Conservation (phyloP, 2,113 vertebrate genomes). For the Passer domesticus region DNA sequence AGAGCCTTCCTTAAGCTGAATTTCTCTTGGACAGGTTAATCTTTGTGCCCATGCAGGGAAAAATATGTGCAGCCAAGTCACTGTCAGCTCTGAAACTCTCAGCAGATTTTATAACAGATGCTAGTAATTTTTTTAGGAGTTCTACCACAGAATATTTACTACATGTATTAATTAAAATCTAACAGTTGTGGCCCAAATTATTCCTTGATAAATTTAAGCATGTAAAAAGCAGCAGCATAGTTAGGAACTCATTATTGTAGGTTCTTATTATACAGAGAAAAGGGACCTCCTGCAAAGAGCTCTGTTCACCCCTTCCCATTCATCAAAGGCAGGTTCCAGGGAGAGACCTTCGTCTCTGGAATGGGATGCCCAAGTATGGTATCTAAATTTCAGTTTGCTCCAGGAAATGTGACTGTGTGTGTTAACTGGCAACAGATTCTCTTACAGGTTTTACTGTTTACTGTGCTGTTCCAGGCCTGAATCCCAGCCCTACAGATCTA, state of each 20-base stretch:
- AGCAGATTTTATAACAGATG: slow-evolving; percentile 32
- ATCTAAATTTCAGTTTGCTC: not conserved
- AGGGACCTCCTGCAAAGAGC: not conserved
- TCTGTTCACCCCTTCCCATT: not conserved
- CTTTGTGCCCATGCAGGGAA: not conserved
- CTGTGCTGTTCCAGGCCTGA: not conserved
- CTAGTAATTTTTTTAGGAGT: not conserved
- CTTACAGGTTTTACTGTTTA: not conserved
- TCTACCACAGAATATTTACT: slow-evolving; percentile 43
- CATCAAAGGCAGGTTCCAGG: not conserved
- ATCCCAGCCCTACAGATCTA: not conserved
- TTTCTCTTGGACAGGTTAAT: not conserved
- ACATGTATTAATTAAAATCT: slow-evolving; percentile 39
- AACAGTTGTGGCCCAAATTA: not conserved
- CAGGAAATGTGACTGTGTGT: not conserved
- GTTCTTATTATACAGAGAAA: not conserved
- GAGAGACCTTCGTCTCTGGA: not conserved
- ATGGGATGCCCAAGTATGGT: not conserved
- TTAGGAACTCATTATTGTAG: not conserved
- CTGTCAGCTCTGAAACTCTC: not conserved
- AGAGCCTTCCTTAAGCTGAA: not conserved
- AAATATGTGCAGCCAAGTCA: not conserved
- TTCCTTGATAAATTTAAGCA: not conserved
- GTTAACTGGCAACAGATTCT: not conserved
- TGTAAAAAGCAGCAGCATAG: not conserved